These are phyloP conservation scores for Centropristis striata DNA, from an alignment of 2,113 vertebrate genomes.

Conservation along the genomic window DNA sequence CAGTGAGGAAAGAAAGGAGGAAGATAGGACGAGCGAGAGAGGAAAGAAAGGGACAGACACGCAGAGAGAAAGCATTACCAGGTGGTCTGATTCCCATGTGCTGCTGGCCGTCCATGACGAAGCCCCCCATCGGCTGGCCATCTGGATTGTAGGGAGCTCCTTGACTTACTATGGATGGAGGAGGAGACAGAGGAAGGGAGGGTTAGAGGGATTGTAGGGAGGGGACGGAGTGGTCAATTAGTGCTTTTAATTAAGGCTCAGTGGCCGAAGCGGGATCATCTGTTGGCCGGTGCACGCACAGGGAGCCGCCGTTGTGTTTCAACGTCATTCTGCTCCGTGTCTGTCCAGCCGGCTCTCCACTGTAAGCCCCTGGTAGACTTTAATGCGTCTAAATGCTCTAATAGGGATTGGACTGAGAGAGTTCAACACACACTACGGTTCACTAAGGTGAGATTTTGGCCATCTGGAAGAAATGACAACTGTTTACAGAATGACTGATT, in stretches of 20 bases:
- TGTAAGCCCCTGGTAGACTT: slow-evolving; percentile 65
- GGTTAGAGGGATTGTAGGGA: slow-evolving; percentile 76
- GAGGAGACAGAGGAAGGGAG: slow-evolving; percentile 75
- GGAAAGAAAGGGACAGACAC: slow-evolving; percentile 66
- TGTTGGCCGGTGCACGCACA: slow-evolving; percentile 77
- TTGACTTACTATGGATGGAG: slow-evolving; percentile 95
- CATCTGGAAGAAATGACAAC: slow-evolving; percentile 32
- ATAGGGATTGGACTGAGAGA: slow-evolving; percentile 52
- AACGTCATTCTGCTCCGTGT: slow-evolving; percentile 52
- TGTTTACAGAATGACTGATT: slow-evolving; percentile 1
- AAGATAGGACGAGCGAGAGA: slow-evolving; percentile 34
- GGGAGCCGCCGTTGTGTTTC: slow-evolving; percentile 61
- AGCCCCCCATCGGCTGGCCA: slow-evolving; percentile 99
- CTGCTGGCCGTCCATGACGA: slow-evolving; percentile 99
- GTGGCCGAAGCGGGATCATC: slow-evolving; percentile 81
- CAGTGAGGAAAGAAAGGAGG: slow-evolving; percentile 8
- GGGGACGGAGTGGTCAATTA: slow-evolving; percentile 84
- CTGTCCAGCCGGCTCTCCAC: slow-evolving; percentile 27
- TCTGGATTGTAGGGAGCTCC: slow-evolving; percentile 99
- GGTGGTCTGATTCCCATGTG: slow-evolving; percentile 99
- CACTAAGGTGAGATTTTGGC: slow-evolving; percentile 14
- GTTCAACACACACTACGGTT: slow-evolving; percentile 16
- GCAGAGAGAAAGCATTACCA: slow-evolving; percentile 89
- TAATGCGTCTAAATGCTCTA: slow-evolving; percentile 63
- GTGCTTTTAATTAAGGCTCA: slow-evolving; percentile 87